Evolutionary conservation across 2,888 invertebrate species (phyloP).

Genomic region (Sesamia inferens): DNA sequence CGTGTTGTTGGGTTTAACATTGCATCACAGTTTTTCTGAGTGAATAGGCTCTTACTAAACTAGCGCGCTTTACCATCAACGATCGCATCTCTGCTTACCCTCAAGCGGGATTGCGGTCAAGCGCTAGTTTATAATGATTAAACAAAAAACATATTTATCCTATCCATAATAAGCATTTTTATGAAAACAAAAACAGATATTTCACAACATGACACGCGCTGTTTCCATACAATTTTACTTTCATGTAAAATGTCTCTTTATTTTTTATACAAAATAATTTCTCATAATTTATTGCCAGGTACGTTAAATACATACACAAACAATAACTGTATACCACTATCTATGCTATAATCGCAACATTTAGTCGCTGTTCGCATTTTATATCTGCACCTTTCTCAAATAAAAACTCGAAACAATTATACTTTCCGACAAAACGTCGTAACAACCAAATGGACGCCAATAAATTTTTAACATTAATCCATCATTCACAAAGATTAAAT

Average conservation of each 20-base stretch:
- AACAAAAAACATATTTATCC: no score
- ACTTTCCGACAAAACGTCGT: slow-evolving; percentile 77
- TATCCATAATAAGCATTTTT: slow-evolving; percentile 27
- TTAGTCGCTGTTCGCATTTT: slow-evolving; percentile 77
- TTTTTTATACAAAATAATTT: slow-evolving; percentile 57
- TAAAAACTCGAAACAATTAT: slow-evolving; percentile 89
- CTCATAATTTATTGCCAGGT: slow-evolving; percentile 55
- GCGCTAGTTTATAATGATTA: no score
- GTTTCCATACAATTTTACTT: slow-evolving; percentile 48
- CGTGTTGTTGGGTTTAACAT: no score
- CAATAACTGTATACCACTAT: slow-evolving; percentile 68
- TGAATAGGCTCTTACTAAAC: no score
- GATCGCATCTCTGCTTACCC: no score
- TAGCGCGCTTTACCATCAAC: no score
- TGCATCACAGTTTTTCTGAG: no score
- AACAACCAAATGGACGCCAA: slow-evolving; percentile 79
- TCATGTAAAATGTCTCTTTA: slow-evolving; percentile 44
- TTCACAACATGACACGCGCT: slow-evolving; percentile 41
- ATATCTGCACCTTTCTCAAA: slow-evolving; percentile 87
- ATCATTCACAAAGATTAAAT: slow-evolving; percentile 81
- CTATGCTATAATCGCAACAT: slow-evolving; percentile 74
- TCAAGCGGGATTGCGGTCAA: no score
- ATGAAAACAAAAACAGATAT: slow-evolving; percentile 29
- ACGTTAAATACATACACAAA: slow-evolving; percentile 63
- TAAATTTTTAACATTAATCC: slow-evolving; percentile 82